Evolutionary conservation across 2,797 vertebrate genomes (phyloP).

Genomic region (Sebastes taczanowskii): DNA sequence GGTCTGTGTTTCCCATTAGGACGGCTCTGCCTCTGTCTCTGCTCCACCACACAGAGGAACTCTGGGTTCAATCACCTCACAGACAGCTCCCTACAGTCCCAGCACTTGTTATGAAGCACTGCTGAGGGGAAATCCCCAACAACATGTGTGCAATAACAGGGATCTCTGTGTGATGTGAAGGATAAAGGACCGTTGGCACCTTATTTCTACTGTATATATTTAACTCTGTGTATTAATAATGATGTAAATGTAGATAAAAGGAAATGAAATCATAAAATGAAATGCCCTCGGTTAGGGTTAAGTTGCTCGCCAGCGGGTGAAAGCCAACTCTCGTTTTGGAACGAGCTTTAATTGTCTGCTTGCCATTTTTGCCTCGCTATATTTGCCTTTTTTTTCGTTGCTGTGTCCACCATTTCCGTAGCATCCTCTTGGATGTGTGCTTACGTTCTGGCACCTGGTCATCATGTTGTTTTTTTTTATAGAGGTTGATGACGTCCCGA

Average conservation of each 20-base stretch:
- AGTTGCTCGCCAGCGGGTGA: neutral
- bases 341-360: neutral
- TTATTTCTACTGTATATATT: neutral
- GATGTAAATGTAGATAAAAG: neutral
- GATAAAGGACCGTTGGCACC: neutral
- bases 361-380: neutral
- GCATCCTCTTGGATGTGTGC: neutral
- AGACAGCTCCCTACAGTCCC: slow-evolving; percentile 23
- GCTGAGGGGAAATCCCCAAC: slow-evolving; percentile 41
- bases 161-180: neutral
- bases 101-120: slow-evolving; percentile 5
- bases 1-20: slow-evolving; percentile 75
- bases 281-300: neutral
- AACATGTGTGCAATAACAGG: neutral
- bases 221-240: neutral
- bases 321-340: neutral
- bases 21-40: slow-evolving; percentile 37
- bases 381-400: neutral
- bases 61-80: slow-evolving; percentile 38
- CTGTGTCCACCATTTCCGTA: neutral
- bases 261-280: neutral
- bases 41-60: slow-evolving; percentile 26
- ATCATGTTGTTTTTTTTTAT: neutral
- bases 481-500: neutral
- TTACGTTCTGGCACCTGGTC: neutral